These are phyloP conservation scores for Anticlea derivata DNA, from an alignment of 2,888 invertebrate species.

Conservation along the genomic window DNA sequence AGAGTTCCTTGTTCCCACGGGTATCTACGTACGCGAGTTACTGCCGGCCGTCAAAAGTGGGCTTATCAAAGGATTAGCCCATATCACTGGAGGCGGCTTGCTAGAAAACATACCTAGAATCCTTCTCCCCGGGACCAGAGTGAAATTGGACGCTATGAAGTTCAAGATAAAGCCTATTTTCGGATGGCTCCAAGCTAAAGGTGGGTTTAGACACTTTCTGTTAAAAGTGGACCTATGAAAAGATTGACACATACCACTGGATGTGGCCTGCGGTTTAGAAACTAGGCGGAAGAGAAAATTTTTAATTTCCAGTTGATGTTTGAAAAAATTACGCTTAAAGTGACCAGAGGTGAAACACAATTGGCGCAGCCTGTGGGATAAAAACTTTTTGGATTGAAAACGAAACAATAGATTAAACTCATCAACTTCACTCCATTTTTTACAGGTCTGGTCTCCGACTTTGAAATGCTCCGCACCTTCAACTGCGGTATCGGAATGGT, in stretches of 20 bases:
- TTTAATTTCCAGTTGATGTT: too few species aligned
- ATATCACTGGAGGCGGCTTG: slow-evolving; percentile 97
- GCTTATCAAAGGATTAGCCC: slow-evolving; percentile 93
- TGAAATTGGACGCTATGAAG: slow-evolving; percentile 87
- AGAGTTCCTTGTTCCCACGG: slow-evolving; percentile 93
- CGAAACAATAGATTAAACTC: too few species aligned
- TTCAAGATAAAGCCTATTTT: slow-evolving; percentile 92
- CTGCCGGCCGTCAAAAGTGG: slow-evolving; percentile 88
- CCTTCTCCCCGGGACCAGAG: slow-evolving; percentile 87
- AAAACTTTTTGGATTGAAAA: too few species aligned
- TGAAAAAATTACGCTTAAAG: too few species aligned
- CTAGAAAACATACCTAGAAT: slow-evolving; percentile 94
- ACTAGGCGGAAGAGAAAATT: too few species aligned
- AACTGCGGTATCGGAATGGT: slow-evolving; percentile 98
- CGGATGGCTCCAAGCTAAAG: slow-evolving; percentile 92
- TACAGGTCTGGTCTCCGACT: slow-evolving; percentile 88
- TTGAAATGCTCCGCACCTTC: slow-evolving; percentile 94
- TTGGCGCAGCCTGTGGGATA: too few species aligned
- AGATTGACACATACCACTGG: too few species aligned
- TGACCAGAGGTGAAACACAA: too few species aligned
- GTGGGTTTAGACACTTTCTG: slow-evolving; percentile 51
- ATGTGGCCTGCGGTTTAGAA: too few species aligned
- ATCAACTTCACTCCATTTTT: too few species aligned
- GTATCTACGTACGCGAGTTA: slow-evolving; percentile 91
- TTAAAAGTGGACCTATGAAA: too few species aligned